Percentiles rank a stretch among this genome's conserved stretches.
Conservation (phyloP, 2,113 vertebrate species). For the Calyptomena viridis region DNA sequence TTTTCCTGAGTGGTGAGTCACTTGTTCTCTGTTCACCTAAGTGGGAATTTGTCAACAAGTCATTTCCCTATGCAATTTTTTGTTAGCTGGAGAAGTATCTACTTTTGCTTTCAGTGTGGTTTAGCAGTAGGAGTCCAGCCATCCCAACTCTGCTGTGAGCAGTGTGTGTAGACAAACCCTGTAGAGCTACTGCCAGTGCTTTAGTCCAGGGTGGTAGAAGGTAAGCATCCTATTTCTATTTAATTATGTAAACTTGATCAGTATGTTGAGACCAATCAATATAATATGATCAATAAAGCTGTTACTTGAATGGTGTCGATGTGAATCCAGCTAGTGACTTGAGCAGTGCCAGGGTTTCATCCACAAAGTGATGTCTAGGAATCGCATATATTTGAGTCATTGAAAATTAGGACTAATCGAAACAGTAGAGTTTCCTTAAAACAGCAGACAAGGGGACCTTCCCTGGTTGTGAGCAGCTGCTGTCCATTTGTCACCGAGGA, state of each 20-base stretch:
- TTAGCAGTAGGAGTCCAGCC: not conserved
- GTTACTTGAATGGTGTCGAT: not conserved
- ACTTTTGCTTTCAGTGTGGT: not conserved
- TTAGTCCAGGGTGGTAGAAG: not conserved
- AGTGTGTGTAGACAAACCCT: not conserved
- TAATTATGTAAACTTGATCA: not conserved
- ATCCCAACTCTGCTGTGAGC: not conserved
- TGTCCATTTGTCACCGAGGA: not conserved
- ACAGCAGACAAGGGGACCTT: not conserved
- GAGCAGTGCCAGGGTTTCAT: not conserved
- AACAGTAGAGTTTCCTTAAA: not conserved
- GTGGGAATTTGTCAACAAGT: not conserved
- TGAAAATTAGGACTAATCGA: not conserved
- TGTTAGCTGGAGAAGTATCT: slow-evolving; percentile 5
- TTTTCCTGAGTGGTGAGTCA: slow-evolving; percentile 37
- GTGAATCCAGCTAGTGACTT: not conserved
- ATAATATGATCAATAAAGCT: not conserved
- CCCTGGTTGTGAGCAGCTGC: not conserved
- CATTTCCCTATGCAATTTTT: not conserved
- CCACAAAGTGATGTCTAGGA: not conserved
- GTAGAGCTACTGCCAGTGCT: not conserved
- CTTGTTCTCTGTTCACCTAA: not conserved
- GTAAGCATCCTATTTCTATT: not conserved
- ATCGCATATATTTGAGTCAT: not conserved
- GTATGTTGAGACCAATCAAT: not conserved